Evolutionary conservation across 2,888 invertebrate genomes (phyloP), one percentile per base, ranked within the genome.

Genomic region (Leistus spinibarbis): DNA sequence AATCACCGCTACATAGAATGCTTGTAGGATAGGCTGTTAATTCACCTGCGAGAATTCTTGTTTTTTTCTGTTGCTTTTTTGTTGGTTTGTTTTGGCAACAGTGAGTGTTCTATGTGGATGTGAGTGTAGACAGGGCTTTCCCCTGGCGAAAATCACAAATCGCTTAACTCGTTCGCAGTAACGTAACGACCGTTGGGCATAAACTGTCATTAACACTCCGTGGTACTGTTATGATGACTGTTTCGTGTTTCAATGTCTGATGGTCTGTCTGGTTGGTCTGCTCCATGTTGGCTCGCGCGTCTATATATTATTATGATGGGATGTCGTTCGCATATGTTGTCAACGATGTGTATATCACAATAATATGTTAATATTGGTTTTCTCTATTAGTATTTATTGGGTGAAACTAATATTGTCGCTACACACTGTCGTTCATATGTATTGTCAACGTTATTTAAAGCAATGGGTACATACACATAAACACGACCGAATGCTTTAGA

Each of bases 181-280:
- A 22, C 60, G 13, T 60, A 60, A 60, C 60, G 60, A 60, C 60
- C 60, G 19, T 20, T 10, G 60, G 60, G 60, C 22, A 60, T 60
- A 60, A 60, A 60, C 20, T 60, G 60, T 60, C 60, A 60, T 60
- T 60, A 60, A 20, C 60, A 60, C 20, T 20, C 19, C 60, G 40
- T 40, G 19, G 60, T 22, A n/a, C 60, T 10, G 60, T 60, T 60
- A 60, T 60, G 60, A 60, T 60, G 60, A 60, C 60, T 60, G 60
- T 60, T 60, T 40, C 40, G 60, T 60, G 60, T 60, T 22, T 60
- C 20, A 20, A 19, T 60, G 60, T 60, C 22, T 60, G 60, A 22
- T 60, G 60, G 19, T 60, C 17, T 10, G 17, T 60, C 60, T 60
- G 60, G 60, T 60, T 60, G 10, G 60, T 60, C 22, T 60, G 60